A percentile compares a stretch with the other conserved stretches of the same genome.
Conservation (phyloP, 2,888 invertebrate species). For the Abrostola triplasia region DNA sequence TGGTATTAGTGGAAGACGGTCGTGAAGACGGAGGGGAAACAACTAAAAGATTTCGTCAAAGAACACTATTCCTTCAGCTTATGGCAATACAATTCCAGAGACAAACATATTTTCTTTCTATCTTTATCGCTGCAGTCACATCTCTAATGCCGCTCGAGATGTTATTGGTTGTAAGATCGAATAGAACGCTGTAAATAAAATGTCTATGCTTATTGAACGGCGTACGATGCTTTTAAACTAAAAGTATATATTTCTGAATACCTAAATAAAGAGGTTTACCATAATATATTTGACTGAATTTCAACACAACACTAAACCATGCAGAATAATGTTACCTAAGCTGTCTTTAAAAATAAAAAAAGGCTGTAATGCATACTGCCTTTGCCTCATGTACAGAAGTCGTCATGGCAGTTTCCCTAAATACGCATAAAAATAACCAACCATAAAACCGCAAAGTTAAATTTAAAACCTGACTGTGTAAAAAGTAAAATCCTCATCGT, state of each 20-base stretch:
- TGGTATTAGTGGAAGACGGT: conserved; percentile 18
- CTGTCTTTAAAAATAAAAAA: no score
- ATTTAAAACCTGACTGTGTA: conserved; percentile 9
- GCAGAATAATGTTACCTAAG: no score
- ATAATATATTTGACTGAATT: no score
- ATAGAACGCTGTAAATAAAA: conserved; percentile 26
- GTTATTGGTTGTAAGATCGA: conserved; percentile 18
- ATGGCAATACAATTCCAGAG: conserved; percentile 12
- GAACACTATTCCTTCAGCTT: conserved; percentile 20
- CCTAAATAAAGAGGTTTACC: no score
- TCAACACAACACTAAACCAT: no score
- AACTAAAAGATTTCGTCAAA: conserved; percentile 45
- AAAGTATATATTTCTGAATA: background rate
- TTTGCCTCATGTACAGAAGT: no score
- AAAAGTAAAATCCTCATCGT: conserved; percentile 24
- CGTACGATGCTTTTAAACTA: background rate
- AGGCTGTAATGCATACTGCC: no score
- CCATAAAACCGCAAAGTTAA: conserved; percentile 1
- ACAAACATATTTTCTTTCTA: conserved; percentile 29
- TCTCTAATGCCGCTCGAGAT: conserved; percentile 16
- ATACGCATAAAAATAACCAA: no score
- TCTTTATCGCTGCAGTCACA: conserved; percentile 33
- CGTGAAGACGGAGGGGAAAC: background rate
- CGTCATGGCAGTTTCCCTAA: no score
- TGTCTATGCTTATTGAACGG: conserved; percentile 2